Conservation (phyloP, 2,113 vertebrate genomes). For the Motacilla tschutschensis region DNA sequence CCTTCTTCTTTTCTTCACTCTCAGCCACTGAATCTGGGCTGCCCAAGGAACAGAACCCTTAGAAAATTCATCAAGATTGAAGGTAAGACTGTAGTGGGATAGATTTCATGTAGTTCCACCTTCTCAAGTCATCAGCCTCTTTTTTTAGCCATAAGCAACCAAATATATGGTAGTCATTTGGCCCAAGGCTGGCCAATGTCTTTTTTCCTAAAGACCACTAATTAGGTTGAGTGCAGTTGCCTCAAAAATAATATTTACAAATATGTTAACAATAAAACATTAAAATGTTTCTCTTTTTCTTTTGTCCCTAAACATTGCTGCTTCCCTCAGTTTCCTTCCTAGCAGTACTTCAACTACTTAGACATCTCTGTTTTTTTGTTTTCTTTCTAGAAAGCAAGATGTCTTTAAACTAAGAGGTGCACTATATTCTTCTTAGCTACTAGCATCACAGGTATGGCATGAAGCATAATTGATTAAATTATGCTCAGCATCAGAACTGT, state of each 20-base stretch:
- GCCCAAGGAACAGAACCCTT: not conserved
- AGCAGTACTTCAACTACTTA: not conserved
- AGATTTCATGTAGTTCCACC: not conserved
- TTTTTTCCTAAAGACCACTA: not conserved
- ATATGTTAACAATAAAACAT: not conserved
- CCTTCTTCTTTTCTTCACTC: not conserved
- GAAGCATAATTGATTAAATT: not conserved
- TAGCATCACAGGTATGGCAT: not conserved
- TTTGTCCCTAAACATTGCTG: not conserved
- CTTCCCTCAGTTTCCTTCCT: not conserved
- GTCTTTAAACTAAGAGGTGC: not conserved
- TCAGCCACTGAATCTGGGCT: not conserved
- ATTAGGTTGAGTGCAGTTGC: not conserved
- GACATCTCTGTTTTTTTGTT: not conserved
- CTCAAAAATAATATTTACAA: not conserved
- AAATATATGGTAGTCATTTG: not conserved
- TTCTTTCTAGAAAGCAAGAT: not conserved
- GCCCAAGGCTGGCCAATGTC: not conserved
- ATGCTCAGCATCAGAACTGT: not conserved
- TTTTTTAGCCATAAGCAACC: not conserved
- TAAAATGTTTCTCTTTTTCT: not conserved
- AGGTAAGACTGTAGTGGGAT: not conserved
- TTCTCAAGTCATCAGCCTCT: not conserved
- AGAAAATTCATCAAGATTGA: not conserved
- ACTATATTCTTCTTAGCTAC: not conserved